Evolutionary conservation across 1,140 invertebrate species (phyloP).

Genomic region (Lepidotrigona ventralis): DNA sequence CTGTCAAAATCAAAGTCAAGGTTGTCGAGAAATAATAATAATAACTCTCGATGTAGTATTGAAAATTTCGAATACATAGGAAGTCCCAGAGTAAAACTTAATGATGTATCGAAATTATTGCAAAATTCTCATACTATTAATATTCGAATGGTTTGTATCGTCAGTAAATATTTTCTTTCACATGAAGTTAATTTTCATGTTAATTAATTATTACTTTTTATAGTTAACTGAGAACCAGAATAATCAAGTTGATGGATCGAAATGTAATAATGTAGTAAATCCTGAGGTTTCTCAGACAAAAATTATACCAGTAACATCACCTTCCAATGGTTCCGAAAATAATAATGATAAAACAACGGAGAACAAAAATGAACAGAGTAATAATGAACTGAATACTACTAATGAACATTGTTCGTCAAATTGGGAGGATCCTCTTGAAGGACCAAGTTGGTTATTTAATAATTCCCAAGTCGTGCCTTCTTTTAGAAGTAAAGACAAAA

Average conservation of each 20-base stretch:
- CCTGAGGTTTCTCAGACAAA: not conserved
- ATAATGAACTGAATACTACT: not conserved
- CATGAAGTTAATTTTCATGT: not conserved
- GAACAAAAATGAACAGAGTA: not conserved
- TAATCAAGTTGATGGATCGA: not conserved
- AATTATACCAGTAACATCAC: conserved; percentile 41
- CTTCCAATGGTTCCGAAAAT: conserved; percentile 2
- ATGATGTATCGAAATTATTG: conserved; percentile 74
- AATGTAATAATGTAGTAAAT: not conserved
- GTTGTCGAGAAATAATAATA: conserved; percentile 37
- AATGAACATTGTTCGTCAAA: not conserved
- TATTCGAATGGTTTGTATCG: conserved; percentile 63
- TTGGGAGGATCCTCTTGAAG: conserved; percentile 74
- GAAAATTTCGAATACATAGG: conserved; percentile 46
- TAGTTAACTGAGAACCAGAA: conserved; percentile 42
- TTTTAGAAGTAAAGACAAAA: conserved; percentile 14
- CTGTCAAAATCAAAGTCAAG: conserved; percentile 59
- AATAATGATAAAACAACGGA: not conserved
- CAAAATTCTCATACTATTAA: conserved; percentile 74
- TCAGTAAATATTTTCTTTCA: not conserved
- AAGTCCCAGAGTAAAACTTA: conserved; percentile 71
- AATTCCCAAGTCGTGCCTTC: conserved; percentile 44
- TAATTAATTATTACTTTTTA: not conserved
- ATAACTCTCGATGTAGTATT: not conserved
- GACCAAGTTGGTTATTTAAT: conserved; percentile 75